phyloP scores from a whole-genome alignment of 2,888 invertebrate species.

The Rhynchonema sp. region DNA sequence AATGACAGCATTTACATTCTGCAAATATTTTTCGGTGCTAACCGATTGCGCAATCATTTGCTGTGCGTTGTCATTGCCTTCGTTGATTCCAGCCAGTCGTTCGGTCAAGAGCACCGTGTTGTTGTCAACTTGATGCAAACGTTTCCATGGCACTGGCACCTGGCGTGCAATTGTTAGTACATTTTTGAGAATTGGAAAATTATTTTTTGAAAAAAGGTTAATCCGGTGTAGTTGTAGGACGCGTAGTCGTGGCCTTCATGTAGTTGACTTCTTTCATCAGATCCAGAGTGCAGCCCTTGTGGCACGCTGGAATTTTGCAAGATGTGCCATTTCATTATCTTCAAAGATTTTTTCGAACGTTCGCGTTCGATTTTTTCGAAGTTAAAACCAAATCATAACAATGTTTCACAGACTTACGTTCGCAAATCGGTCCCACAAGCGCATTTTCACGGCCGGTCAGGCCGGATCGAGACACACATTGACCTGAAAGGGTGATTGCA shows the following conservation, averaged over 20 bases:
- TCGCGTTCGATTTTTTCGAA: too few relatives aligned
- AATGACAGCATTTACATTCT: slow-evolving; percentile 12
- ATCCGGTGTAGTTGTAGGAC: slow-evolving; percentile 22
- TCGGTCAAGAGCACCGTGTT: slow-evolving; percentile 9
- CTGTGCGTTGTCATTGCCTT: background rate
- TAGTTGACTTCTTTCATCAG: slow-evolving; percentile 28
- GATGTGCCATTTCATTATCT: too few relatives aligned
- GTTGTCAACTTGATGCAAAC: slow-evolving; percentile 20
- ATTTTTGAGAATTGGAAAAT: too few relatives aligned
- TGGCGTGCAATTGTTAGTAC: background rate
- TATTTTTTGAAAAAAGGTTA: too few relatives aligned
- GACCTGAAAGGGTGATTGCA: too few relatives aligned
- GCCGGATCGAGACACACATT: slow-evolving; percentile 57
- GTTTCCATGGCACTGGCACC: slow-evolving; percentile 28
- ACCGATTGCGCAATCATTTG: background rate
- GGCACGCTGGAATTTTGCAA: slow-evolving; percentile 33
- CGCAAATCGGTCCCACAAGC: slow-evolving; percentile 22
- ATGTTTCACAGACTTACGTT: slow-evolving; percentile 18
- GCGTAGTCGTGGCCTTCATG: slow-evolving; percentile 17
- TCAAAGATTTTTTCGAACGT: too few relatives aligned
- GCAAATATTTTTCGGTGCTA: slow-evolving; percentile 7
- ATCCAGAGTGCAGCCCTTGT: slow-evolving; percentile 32
- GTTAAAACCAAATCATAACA: too few relatives aligned
- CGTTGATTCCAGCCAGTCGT: background rate
- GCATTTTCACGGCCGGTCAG: slow-evolving; percentile 50